phyloP scores from a whole-genome alignment of 64 coral and sea anemone species.

The Anthopleura sola region DNA sequence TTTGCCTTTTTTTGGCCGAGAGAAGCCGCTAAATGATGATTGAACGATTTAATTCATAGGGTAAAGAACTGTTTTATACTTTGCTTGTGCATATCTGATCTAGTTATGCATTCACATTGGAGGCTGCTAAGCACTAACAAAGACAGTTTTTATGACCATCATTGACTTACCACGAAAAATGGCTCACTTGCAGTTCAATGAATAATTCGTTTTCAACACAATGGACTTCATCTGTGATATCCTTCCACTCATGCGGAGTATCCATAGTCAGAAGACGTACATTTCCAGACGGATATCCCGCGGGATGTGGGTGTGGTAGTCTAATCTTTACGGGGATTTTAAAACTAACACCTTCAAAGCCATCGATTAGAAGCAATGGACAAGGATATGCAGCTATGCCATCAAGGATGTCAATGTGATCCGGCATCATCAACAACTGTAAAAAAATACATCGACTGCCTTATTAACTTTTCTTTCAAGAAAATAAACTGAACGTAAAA shows the following conservation, averaged over 20 bases:
- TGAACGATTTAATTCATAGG: no score
- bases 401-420: background rate
- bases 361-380: background rate
- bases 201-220: background rate
- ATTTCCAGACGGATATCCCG: background rate
- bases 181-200: background rate
- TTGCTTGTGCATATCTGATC: no score
- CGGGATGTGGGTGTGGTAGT: background rate
- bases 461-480: background rate
- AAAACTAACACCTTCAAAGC: background rate
- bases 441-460: background rate
- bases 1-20: no score
- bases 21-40: no score
- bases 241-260: background rate
- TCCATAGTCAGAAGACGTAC: background rate
- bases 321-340: background rate
- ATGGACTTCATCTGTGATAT: background rate
- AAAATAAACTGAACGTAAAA: no score
- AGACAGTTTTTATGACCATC: no score
- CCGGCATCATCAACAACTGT: background rate
- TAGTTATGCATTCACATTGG: no score
- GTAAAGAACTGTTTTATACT: no score
- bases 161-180: slow-evolving; percentile 4
- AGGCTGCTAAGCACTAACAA: no score
- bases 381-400: background rate